Conservation (phyloP, 2,888 invertebrate genomes). For the Anagyrus pseudococci region DNA sequence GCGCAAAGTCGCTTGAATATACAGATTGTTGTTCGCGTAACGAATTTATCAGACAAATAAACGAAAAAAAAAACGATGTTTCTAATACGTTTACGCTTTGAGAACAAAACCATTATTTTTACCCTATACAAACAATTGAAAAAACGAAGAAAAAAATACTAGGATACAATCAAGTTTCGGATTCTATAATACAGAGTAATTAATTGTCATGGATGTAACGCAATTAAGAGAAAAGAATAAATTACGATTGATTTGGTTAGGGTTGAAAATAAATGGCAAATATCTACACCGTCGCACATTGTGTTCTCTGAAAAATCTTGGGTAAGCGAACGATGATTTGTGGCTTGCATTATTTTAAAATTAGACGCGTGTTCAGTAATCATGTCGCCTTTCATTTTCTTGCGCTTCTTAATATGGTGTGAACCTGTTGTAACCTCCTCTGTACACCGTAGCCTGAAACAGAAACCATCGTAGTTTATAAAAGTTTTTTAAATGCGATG, state of each 20-base stretch:
- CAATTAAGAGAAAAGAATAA: background rate
- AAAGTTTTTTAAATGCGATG: slow-evolving; percentile 13
- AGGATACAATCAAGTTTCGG: background rate
- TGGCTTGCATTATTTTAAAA: background rate
- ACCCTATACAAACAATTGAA: background rate
- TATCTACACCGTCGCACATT: background rate
- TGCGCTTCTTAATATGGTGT: slow-evolving; percentile 81
- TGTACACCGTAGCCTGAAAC: slow-evolving; percentile 87
- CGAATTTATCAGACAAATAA: too few relatives aligned
- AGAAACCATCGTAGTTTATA: background rate
- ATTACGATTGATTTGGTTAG: background rate
- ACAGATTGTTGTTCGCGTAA: background rate
- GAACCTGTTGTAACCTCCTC: slow-evolving; percentile 94
- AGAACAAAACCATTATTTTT: background rate
- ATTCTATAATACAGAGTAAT: background rate
- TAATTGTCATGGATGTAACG: background rate
- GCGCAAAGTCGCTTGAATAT: background rate
- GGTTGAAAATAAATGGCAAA: background rate
- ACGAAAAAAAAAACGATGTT: background rate
- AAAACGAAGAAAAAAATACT: background rate
- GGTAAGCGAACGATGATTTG: background rate
- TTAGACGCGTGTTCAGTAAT: background rate
- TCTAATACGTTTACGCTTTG: background rate
- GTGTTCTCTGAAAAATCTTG: background rate
- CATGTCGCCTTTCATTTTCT: background rate